Base-by-base conservation (phyloP, 1,140 invertebrate species). In the Anagrus nilaparvatae region DNA sequence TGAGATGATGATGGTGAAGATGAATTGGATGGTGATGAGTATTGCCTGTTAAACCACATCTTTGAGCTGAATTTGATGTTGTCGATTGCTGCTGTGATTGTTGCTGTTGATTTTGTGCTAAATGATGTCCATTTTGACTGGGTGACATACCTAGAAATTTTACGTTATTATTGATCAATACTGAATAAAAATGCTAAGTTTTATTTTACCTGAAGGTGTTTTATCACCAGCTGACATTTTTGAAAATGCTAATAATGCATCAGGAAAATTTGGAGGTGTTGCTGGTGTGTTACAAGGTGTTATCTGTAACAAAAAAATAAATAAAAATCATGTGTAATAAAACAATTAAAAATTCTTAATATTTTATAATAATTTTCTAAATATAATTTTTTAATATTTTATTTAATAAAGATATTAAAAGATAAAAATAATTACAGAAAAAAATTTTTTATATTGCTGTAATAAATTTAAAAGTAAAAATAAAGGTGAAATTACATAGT, bases 201-300 rank as follows among this genome's bases (percentile, higher is more conserved):
- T n/a, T n/a, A n/a, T n/a, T 51, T 54, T 56, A 68, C 65, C 65
- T 13, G 59, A 65, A 5, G 65, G 65, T 27, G 65, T 68, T 55
- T 67, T 68, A 14, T 68, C 65, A 21, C 73, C 71, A 4, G 79
- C 74, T 8, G 82, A 83, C 73, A 90, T 76, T 63, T 86, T 83
- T 9, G 83, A 85, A 63, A 91, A 89, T 24, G 86, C 84, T 29
- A 86, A 64, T 29, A 90, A 59, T 10, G 87, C 81, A 54, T 90
- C 87, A 1, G 87, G 86, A 55, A 90, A 91, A 63, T 89, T 89
- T 13, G 87, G 87, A 23, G 87, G 87, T 25, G 87, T 91, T 14
- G 87, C 87, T 31, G 87, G 87, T 25, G 87, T 91, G 58, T 91
- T 91, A 53, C 86, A 87, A 4, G 87, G 87, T 30, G 86, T 87